phyloP scores from a whole-genome alignment of 2,113 vertebrate species.

The Cinclus cinclus region DNA sequence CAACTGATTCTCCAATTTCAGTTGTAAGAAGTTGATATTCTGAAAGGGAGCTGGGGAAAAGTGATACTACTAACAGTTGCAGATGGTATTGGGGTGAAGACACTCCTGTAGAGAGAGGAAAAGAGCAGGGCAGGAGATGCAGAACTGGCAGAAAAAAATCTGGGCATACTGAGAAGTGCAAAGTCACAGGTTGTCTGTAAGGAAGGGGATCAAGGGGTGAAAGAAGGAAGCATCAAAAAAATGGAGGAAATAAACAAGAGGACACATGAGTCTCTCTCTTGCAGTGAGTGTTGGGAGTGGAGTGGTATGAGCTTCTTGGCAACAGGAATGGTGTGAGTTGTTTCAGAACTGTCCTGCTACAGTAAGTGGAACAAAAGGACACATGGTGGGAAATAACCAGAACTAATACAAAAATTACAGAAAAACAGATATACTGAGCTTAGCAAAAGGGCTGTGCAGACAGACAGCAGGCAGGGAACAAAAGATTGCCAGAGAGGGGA shows the following conservation, averaged over 20 bases:
- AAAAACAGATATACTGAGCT: background rate
- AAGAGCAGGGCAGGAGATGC: background rate
- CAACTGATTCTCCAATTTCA: background rate
- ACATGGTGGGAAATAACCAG: background rate
- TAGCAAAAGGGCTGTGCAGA: background rate
- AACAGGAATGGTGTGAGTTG: background rate
- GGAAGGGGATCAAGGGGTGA: background rate
- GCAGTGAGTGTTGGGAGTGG: accelerated
- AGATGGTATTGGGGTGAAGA: background rate
- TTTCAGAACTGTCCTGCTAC: background rate
- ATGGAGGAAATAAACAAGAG: background rate
- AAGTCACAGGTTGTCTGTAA: background rate
- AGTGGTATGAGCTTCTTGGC: background rate
- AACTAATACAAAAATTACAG: background rate
- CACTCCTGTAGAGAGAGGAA: background rate
- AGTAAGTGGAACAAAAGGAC: background rate
- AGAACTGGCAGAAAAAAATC: background rate
- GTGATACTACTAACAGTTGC: background rate
- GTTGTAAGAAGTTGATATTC: background rate
- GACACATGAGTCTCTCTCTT: background rate
- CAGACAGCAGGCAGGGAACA: background rate
- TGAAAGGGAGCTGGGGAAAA: background rate
- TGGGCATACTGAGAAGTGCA: background rate
- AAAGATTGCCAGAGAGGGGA: background rate
- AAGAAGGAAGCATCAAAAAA: background rate